Conservation (phyloP, 1,140 invertebrate genomes). For the Marisa cornuarietis region DNA sequence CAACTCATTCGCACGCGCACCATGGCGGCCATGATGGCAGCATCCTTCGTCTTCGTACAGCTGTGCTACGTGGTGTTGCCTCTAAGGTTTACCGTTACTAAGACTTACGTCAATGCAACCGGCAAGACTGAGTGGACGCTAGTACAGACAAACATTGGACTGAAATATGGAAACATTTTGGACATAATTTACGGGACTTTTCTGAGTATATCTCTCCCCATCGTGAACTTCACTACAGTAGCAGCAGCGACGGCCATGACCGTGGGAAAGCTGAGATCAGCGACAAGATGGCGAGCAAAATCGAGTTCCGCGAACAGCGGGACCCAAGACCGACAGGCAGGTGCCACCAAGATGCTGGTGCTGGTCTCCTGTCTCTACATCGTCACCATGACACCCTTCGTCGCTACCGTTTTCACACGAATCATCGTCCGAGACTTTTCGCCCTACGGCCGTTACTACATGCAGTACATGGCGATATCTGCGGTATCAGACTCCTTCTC, state of each 20-base stretch:
- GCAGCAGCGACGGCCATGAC: not conserved
- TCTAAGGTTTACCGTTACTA: not conserved
- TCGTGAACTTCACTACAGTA: not conserved
- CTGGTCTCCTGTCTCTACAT: not conserved
- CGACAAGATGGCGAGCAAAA: not conserved
- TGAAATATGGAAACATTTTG: not conserved
- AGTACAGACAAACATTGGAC: not conserved
- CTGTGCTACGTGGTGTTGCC: not conserved
- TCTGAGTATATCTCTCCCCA: not conserved
- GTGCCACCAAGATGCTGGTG: slow-evolving; percentile 1
- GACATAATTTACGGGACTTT: not conserved
- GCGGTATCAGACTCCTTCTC: too few species aligned
- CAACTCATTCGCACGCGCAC: not conserved
- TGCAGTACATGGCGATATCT: too few species aligned
- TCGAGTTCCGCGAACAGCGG: not conserved
- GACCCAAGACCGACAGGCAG: not conserved
- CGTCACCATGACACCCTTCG: not conserved
- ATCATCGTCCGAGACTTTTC: too few species aligned
- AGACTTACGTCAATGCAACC: not conserved
- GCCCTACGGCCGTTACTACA: too few species aligned
- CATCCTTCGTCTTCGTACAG: not conserved
- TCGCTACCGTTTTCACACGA: too few species aligned
- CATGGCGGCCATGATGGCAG: not conserved
- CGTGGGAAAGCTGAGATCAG: not conserved
- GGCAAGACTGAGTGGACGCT: not conserved